phyloP scores from a whole-genome alignment of 2,888 invertebrate genomes.

The Oxytorus armatus region DNA sequence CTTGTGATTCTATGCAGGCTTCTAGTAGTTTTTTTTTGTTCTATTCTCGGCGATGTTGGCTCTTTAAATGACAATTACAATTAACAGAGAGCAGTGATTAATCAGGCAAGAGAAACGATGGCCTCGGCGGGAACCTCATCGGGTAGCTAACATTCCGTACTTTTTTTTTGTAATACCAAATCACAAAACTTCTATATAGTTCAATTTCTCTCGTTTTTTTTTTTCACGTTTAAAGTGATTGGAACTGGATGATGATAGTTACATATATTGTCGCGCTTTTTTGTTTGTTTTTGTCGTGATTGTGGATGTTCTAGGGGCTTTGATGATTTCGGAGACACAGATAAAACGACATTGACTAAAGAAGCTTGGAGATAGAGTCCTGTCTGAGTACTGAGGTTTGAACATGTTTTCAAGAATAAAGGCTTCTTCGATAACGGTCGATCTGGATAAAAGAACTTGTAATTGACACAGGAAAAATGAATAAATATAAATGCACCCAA shows the following conservation, averaged over 20 bases:
- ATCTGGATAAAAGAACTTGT: too few species aligned
- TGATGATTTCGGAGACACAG: conserved; percentile 22
- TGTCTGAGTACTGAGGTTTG: conserved; percentile 20
- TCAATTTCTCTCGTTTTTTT: conserved; percentile 14
- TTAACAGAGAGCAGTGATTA: conserved; percentile 64
- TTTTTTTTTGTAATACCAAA: conserved; percentile 36
- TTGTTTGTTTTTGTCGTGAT: conserved; percentile 38
- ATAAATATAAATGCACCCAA: too few species aligned
- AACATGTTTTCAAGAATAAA: too few species aligned
- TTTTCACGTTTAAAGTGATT: conserved; percentile 18
- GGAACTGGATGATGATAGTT: conserved; percentile 39
- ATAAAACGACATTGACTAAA: conserved; percentile 33
- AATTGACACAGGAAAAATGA: too few species aligned
- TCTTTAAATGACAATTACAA: conserved; percentile 46
- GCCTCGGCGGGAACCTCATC: conserved; percentile 61
- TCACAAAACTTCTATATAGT: conserved; percentile 44
- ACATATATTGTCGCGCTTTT: conserved; percentile 65
- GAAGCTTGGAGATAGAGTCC: not conserved
- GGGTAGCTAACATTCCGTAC: conserved; percentile 53
- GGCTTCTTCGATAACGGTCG: too few species aligned
- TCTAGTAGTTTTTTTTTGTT: conserved; percentile 39
- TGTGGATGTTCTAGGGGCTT: conserved; percentile 35
- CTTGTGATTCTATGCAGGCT: conserved; percentile 56
- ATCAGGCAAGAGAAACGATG: conserved; percentile 65
- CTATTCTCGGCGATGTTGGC: conserved; percentile 32